A percentile compares a stretch with the other conserved stretches of the same genome.
Conservation (phyloP, 1,140 invertebrate genomes). For the Drosophila sechellia region DNA sequence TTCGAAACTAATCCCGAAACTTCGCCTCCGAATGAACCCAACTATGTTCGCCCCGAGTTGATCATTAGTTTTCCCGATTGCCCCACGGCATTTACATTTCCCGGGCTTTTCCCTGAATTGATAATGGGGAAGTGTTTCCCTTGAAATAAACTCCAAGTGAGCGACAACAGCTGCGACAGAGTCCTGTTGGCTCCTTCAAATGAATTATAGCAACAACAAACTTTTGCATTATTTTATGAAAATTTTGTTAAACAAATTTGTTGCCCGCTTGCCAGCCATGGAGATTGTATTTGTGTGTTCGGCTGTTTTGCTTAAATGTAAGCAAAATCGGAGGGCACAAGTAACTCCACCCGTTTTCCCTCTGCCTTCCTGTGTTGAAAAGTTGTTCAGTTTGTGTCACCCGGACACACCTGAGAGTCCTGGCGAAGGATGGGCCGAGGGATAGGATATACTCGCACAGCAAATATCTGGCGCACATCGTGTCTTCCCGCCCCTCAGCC, state of each 20-base stretch:
- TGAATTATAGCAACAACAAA: constrained; percentile 59
- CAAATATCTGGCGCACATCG: constrained; percentile 37
- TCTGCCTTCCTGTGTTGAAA: constrained; percentile 12
- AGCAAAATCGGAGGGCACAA: constrained; percentile 19
- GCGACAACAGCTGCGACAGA: constrained; percentile 50
- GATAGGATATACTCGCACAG: constrained; percentile 6
- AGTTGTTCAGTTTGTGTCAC: constrained; percentile 62
- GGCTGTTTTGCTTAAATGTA: constrained; percentile 50
- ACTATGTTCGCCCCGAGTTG: constrained; percentile 9
- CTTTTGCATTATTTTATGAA: constrained; percentile 66
- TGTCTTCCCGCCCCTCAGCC: constrained; percentile 5
- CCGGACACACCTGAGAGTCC: constrained; percentile 54
- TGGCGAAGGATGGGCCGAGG: constrained; percentile 43
- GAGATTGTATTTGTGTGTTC: constrained; percentile 37
- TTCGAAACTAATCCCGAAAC: constrained; percentile 37
- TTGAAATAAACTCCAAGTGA: constrained; percentile 36
- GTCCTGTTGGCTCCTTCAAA: constrained; percentile 47
- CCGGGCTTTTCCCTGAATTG: constrained; percentile 27
- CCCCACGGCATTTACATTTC: not conserved
- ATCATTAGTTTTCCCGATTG: constrained; percentile 37
- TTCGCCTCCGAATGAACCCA: constrained; percentile 23
- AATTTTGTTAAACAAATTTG: constrained; percentile 64
- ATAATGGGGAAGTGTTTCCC: constrained; percentile 29
- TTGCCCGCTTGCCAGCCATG: constrained; percentile 38
- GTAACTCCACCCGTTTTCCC: not conserved